Conservation (phyloP, 1,140 invertebrate species). For the Apolygus lucorum region DNA sequence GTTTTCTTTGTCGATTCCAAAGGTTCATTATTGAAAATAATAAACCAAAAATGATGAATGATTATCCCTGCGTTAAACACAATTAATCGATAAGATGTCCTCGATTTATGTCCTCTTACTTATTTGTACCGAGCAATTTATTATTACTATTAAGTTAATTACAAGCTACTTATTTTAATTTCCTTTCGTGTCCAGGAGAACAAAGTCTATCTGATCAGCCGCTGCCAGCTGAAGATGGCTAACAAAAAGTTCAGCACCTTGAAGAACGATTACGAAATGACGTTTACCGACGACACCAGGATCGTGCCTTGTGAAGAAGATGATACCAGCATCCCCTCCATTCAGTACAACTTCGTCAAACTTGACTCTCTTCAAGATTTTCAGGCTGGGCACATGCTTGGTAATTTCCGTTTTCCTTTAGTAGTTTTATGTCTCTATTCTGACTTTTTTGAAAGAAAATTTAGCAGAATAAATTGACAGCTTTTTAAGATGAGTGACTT, state of each 20-base stretch:
- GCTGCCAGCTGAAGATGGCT: constrained; percentile 73
- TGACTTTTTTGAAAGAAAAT: no score
- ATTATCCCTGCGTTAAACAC: no score
- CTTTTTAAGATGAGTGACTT: no score
- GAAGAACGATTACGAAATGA: constrained; percentile 95
- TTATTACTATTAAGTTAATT: constrained; percentile 5
- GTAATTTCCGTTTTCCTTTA: no score
- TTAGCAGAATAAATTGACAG: no score
- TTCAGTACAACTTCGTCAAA: constrained; percentile 74
- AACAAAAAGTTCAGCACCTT: constrained; percentile 80
- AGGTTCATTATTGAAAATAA: no score
- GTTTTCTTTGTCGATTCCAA: no score
- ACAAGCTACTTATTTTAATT: no score
- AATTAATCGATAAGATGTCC: constrained; percentile 1
- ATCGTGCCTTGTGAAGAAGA: constrained; percentile 62
- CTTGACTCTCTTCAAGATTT: constrained; percentile 65
- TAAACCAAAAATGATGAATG: no score
- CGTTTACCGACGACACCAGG: constrained; percentile 70
- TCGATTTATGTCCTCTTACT: background rate
- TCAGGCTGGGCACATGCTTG: constrained; percentile 57
- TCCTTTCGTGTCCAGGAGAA: constrained; percentile 52
- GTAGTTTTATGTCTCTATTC: no score
- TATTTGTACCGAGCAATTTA: no score
- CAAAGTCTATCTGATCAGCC: constrained; percentile 82
- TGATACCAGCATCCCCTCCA: constrained; percentile 54